A percentile compares a stretch with the other conserved stretches of the same genome.
phyloP scores from a whole-genome alignment of 2,888 invertebrate genomes.

The Pammene aurita region DNA sequence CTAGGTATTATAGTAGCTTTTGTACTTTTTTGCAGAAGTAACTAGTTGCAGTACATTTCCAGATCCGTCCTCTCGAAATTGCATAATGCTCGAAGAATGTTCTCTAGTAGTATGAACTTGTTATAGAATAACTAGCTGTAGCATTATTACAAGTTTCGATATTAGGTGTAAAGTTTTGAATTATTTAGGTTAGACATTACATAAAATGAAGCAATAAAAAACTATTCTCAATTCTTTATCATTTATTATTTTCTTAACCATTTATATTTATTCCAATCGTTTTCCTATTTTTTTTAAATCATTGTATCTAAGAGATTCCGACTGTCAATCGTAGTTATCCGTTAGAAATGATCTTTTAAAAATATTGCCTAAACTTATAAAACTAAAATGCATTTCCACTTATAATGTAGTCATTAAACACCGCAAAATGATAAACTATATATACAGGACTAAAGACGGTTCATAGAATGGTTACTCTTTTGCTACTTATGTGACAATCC shows the following conservation, averaged over 20 bases:
- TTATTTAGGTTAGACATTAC: constrained; percentile 1
- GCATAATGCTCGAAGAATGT: too few species aligned
- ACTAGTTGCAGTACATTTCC: too few species aligned
- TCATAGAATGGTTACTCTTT: constrained; percentile 71
- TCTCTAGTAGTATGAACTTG: too few species aligned
- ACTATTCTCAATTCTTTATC: constrained; percentile 69
- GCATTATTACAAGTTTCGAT: background rate
- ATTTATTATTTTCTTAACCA: constrained; percentile 83
- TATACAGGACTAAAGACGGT: constrained; percentile 79
- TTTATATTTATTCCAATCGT: constrained; percentile 81
- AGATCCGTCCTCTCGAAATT: too few species aligned
- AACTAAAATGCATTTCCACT: constrained; percentile 83
- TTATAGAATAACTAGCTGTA: too few species aligned
- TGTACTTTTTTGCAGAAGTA: too few species aligned
- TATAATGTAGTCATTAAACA: constrained; percentile 76
- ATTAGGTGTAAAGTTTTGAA: constrained; percentile 5
- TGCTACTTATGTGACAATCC: constrained; percentile 64
- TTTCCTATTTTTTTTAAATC: constrained; percentile 80
- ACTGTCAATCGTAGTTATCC: constrained; percentile 74
- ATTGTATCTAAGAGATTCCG: constrained; percentile 82
- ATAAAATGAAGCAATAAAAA: constrained; percentile 47
- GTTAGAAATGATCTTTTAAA: constrained; percentile 79
- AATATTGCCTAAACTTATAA: constrained; percentile 82
- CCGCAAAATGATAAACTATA: constrained; percentile 79
- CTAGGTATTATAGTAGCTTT: too few species aligned